Conservation (phyloP, 2,888 invertebrate genomes). For the Cataglyphis altisquamis region DNA sequence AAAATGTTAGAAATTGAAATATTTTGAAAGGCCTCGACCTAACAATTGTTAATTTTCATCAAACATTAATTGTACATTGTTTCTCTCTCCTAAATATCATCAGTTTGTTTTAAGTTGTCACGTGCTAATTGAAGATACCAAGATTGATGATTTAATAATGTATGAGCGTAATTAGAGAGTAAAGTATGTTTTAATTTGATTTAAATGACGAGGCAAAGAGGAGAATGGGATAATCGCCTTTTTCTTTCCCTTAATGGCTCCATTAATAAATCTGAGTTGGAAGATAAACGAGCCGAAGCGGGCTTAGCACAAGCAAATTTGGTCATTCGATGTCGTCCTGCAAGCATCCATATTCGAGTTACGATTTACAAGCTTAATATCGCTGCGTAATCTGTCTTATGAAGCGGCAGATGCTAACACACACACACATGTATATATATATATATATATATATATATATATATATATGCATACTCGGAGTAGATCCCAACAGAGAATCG, state of each 20-base stretch:
- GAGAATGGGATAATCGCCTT: slow-evolving; percentile 10
- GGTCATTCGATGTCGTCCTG: slow-evolving; percentile 30
- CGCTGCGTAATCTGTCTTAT: slow-evolving; percentile 43
- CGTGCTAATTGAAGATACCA: neutral
- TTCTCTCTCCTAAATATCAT: neutral
- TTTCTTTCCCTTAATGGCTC: slow-evolving; percentile 20
- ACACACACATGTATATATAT: no score
- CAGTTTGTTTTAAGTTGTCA: neutral
- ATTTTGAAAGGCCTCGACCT: neutral
- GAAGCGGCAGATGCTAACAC: slow-evolving; percentile 11
- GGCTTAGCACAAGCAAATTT: slow-evolving; percentile 22
- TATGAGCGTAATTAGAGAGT: slow-evolving; percentile 7
- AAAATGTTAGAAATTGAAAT: neutral
- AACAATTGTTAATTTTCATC: neutral
- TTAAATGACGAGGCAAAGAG: slow-evolving; percentile 22
- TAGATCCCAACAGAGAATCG: neutral
- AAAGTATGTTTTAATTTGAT: slow-evolving; percentile 36
- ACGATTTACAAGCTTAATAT: slow-evolving; percentile 54
- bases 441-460: neutral
- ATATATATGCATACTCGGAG: neutral
- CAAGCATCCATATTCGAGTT: slow-evolving; percentile 42
- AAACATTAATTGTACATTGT: slow-evolving; percentile 6
- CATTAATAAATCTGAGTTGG: slow-evolving; percentile 46
- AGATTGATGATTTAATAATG: slow-evolving; percentile 1
- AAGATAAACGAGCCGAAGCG: slow-evolving; percentile 30